Conservation (phyloP, 2,797 vertebrate species). For the Pseudopleuronectes americanus region DNA sequence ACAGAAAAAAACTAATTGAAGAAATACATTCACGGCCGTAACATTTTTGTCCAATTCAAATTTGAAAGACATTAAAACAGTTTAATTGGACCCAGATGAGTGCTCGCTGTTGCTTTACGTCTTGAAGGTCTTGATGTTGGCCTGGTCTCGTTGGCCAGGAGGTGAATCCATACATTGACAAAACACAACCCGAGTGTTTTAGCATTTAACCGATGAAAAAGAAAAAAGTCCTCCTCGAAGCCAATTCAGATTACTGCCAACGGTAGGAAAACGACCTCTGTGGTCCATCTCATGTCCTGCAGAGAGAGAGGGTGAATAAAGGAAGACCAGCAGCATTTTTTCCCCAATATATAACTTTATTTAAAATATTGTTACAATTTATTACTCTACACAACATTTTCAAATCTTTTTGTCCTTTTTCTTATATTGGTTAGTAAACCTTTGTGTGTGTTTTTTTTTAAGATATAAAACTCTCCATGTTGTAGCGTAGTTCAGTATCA, state of each 20-base stretch:
- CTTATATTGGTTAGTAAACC: conserved; percentile 82
- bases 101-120: conserved; percentile 16
- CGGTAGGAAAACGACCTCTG: conserved; percentile 1
- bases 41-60: conserved; percentile 27
- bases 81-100: conserved; percentile 44
- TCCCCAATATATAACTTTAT: conserved; percentile 96
- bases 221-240: conserved; percentile 10
- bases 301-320: not conserved
- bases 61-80: conserved; percentile 37
- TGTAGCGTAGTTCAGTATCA: conserved; percentile 61
- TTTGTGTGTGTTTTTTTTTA: conserved; percentile 73
- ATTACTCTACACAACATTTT: conserved; percentile 94
- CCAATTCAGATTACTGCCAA: conserved; percentile 14
- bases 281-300: not conserved
- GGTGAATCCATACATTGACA: conserved; percentile 50
- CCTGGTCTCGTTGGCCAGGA: conserved; percentile 19
- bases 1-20: conserved; percentile 5
- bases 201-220: conserved; percentile 44
- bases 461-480: conserved; percentile 83
- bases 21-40: not conserved
- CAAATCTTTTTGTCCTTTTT: conserved; percentile 79
- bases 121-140: conserved; percentile 36
- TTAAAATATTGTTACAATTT: conserved; percentile 99
- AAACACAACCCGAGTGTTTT: conserved; percentile 35
- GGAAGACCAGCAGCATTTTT: conserved; percentile 32